Base-by-base conservation (phyloP, 2,888 invertebrate species). In the Tachina lurida region DNA sequence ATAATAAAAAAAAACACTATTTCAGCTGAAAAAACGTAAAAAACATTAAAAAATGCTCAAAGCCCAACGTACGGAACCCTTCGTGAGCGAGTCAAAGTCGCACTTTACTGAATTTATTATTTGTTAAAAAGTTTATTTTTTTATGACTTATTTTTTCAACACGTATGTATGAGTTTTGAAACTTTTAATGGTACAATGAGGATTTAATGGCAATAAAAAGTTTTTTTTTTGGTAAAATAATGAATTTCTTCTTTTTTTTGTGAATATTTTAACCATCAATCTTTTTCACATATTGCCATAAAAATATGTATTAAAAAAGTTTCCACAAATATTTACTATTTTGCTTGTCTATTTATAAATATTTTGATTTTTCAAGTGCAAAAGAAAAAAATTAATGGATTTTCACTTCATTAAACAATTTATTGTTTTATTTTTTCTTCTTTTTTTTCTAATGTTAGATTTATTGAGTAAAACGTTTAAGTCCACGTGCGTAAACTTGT, bases 201-300 rank as follows among this genome's bases (percentile, higher is more conserved):
- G 22, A 22, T 52, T 67, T 49, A 67, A 80, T 67, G 15, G 17
- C 17, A 17, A 54, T 9, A 22, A 15, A 52, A 45, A 45, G 8
- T 63, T 79, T n/a, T 39, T n/a, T 39, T 39, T 19, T 73, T 31
- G 31, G 31, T 31, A 31, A 31, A 31, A 31, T 31, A 31, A 31
- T 31, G 31, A 4, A 17, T 52, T 31, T 3, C 12, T 22, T 13
- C 7, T 22, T 56, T 22, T 19, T 10, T 56, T 22, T 60, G 39
- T 31, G 58, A 17, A 17, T 12, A 62, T 73, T 70, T 12, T 54
- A 39, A 8, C 17, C 54, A 81, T 81, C 60, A 81, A 62, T 68
- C 74, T 62, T 70, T 10, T 68, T 81, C 60, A 52, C 60, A 54
- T 81, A 60, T 54, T 74, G 67, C 17, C 60, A 81, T 60, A 41